phyloP scores from a whole-genome alignment of 2,113 vertebrate species.

The Elanus axillaris region DNA sequence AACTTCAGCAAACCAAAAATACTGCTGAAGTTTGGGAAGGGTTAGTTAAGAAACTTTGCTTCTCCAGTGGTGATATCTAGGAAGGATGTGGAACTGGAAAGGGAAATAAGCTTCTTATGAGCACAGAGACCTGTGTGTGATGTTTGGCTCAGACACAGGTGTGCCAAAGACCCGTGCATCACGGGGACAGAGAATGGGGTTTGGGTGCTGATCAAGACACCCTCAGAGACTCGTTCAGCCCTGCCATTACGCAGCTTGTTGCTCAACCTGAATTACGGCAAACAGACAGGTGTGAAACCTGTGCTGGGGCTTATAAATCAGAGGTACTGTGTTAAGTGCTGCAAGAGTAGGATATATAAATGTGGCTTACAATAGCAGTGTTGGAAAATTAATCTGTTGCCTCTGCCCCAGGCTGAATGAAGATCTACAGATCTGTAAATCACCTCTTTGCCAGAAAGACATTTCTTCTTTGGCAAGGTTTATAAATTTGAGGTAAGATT shows the following conservation, averaged over 20 bases:
- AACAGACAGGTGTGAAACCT: background rate
- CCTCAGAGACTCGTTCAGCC: background rate
- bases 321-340: background rate
- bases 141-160: rapidly evolving
- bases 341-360: background rate
- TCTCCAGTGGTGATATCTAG: background rate
- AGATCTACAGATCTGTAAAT: background rate
- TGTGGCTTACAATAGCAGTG: background rate
- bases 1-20: background rate
- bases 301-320: background rate
- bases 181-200: background rate
- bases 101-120: background rate
- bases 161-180: background rate
- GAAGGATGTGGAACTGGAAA: background rate
- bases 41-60: background rate
- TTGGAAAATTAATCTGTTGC: background rate
- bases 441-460: background rate
- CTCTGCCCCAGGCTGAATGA: background rate
- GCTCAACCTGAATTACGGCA: background rate
- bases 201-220: background rate
- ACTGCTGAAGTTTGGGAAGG: background rate
- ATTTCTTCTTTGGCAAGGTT: background rate
- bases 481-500: background rate
- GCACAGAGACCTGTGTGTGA: background rate
- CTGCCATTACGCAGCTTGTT: background rate